Percentiles rank a stretch among this genome's conserved stretches.
These are phyloP conservation scores for Suncus etruscus DNA, from an alignment of 2,113 vertebrate species.

Conservation along the genomic window DNA sequence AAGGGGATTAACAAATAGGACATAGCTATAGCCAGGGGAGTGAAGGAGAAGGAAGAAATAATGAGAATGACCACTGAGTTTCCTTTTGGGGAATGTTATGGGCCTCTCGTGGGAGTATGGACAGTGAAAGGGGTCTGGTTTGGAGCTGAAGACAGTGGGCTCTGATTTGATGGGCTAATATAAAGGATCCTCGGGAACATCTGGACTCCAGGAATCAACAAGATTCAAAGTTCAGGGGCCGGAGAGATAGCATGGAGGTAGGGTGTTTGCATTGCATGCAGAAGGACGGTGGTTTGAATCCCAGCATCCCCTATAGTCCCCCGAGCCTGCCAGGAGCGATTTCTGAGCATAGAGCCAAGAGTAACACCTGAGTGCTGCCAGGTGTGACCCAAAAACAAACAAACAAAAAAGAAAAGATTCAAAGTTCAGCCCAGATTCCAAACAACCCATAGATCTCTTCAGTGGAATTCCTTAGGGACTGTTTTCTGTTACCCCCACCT, in stretches of 20 bases:
- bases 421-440: too few relatives aligned
- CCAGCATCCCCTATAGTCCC: too few relatives aligned
- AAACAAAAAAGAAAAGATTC: too few relatives aligned
- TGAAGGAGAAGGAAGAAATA: neutral
- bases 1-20: neutral
- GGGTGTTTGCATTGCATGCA: too few relatives aligned
- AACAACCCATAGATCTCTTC: neutral
- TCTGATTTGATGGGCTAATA: neutral
- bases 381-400: too few relatives aligned
- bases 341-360: too few relatives aligned
- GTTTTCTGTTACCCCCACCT: neutral
- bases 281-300: too few relatives aligned
- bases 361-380: too few relatives aligned
- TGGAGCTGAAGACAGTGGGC: neutral
- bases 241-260: too few relatives aligned
- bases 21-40: neutral
- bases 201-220: too few relatives aligned
- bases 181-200: neutral
- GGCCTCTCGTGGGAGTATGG: neutral
- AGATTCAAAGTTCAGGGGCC: too few relatives aligned
- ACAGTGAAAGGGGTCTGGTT: neutral
- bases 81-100: neutral
- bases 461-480: neutral
- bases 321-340: too few relatives aligned
- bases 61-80: fast-evolving